Evolutionary conservation across 2,113 vertebrate species (phyloP).

Genomic region (Acanthochromis polyacanthus): DNA sequence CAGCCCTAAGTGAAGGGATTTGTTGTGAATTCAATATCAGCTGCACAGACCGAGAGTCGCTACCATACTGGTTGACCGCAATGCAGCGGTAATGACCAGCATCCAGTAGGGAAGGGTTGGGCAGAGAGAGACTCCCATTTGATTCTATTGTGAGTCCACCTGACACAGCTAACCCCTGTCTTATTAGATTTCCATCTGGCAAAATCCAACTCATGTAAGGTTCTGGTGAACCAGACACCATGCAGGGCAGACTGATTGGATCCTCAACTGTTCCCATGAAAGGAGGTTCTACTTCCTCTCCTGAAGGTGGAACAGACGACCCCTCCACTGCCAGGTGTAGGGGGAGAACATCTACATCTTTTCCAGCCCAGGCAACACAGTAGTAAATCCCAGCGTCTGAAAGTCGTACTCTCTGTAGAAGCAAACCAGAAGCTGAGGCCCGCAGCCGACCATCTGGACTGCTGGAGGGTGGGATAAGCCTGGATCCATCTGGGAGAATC

Average conservation of each 20-base stretch:
- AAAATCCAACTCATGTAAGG: slow-evolving; percentile 90
- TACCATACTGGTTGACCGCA: slow-evolving; percentile 89
- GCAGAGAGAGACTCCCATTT: slow-evolving; percentile 88
- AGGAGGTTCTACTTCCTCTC: slow-evolving; percentile 66
- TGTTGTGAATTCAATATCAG: slow-evolving; percentile 82
- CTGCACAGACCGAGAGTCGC: slow-evolving; percentile 83
- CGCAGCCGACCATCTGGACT: slow-evolving; percentile 78
- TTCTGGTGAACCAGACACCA: slow-evolving; percentile 82
- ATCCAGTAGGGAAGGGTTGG: slow-evolving; percentile 79
- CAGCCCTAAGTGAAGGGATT: slow-evolving; percentile 69
- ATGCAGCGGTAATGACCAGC: slow-evolving; percentile 91
- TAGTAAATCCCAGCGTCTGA: slow-evolving; percentile 90
- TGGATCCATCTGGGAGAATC: slow-evolving; percentile 90
- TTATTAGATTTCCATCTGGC: slow-evolving; percentile 84
- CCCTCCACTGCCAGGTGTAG: slow-evolving; percentile 87
- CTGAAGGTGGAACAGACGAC: slow-evolving; percentile 70
- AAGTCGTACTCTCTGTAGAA: slow-evolving; percentile 76
- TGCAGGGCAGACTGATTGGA: slow-evolving; percentile 84
- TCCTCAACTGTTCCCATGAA: slow-evolving; percentile 84
- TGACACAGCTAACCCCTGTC: slow-evolving; percentile 69
- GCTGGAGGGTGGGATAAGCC: slow-evolving; percentile 78
- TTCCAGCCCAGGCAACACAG: slow-evolving; percentile 85
- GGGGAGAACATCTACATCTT: slow-evolving; percentile 81
- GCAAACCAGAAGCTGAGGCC: slow-evolving; percentile 82
- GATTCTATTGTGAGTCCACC: slow-evolving; percentile 78